A percentile compares a stretch with the other conserved stretches of the same genome.
phyloP scores from a whole-genome alignment of 2,113 vertebrate genomes.

The Pomatostomus ruficeps region DNA sequence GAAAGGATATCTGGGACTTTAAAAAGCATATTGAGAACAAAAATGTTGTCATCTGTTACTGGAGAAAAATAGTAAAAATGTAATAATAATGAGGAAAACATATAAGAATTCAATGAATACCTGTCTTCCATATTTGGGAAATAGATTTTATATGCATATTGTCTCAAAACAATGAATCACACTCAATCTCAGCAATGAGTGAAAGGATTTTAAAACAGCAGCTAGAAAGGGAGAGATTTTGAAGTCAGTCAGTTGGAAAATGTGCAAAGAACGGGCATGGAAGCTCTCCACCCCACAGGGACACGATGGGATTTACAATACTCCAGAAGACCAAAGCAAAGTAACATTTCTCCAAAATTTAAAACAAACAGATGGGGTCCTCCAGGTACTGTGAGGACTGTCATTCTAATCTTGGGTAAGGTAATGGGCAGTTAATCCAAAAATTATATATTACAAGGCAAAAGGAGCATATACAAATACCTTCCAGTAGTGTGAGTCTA shows the following conservation, averaged over 20 bases:
- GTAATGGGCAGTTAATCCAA: background rate
- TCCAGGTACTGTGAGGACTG: background rate
- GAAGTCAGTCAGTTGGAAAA: background rate
- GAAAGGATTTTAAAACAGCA: constrained; percentile 17
- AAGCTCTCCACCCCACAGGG: background rate
- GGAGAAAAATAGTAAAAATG: background rate
- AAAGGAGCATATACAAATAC: background rate
- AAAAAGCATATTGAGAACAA: constrained; percentile 30
- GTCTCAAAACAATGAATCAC: constrained; percentile 16
- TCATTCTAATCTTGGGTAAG: background rate
- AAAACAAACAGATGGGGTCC: background rate
- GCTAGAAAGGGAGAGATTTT: background rate
- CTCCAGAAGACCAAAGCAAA: background rate
- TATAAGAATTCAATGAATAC: background rate
- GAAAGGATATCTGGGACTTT: constrained; percentile 3
- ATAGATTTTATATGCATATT: background rate
- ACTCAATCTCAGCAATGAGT: background rate
- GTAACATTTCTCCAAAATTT: background rate
- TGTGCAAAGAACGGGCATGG: background rate
- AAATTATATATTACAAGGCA: background rate
- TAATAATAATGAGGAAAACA: constrained; percentile 19
- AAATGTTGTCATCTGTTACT: constrained; percentile 41
- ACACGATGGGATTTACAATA: background rate
- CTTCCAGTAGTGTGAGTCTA: background rate
- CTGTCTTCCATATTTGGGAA: constrained; percentile 32